Base-by-base conservation (phyloP, 2,888 invertebrate genomes). In the Xanthia togata region DNA sequence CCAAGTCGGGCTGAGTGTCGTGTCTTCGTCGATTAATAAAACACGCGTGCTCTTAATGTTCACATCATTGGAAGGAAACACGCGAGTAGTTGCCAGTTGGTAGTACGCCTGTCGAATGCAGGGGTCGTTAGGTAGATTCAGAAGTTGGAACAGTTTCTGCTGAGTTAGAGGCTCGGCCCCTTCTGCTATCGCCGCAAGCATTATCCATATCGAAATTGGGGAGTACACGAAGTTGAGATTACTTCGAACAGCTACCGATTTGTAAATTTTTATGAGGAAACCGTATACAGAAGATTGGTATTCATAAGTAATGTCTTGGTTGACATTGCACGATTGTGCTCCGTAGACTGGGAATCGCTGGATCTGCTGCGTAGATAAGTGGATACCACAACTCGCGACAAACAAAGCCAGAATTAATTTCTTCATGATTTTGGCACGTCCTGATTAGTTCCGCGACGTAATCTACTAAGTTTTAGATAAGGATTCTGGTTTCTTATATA, bases 81-180 rank as follows among this genome's bases (percentile, higher is more conserved):
- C 78, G 8, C 84, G 69, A 41, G 67, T 72, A 1, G 70, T 64
- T 1, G 85, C 84, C 14, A 88, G 31, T 68, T 82, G 71, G 76
- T 91, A 90, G 60, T 78, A 90, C 12, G 68, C 60, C 50, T 86
- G 81, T 12, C 90, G 82, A 20, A 76, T 26, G 59, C 88, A 89
- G 62, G 64, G 64, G 12, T 89, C 88, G 9, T 84, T 76, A 8
- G 90, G 90, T 4, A 90, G 74, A 17, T 60, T 71, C 11, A 91
- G 79, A 20, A 90, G 26, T n/a, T 70, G 59, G 65, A 88, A 83
- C 6, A 90, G 62, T 68, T 89, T 82, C 9, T 83, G 60, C 44
- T 86, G 85, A 17, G 78, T 71, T 9, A 26, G 5, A 4, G 81
- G 81, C 20, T 86, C 81, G 0, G 85, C 62, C 0, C 88, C 86